Evolutionary conservation across 2,113 vertebrate species (phyloP).

Genomic region (Psittacus erithacus): DNA sequence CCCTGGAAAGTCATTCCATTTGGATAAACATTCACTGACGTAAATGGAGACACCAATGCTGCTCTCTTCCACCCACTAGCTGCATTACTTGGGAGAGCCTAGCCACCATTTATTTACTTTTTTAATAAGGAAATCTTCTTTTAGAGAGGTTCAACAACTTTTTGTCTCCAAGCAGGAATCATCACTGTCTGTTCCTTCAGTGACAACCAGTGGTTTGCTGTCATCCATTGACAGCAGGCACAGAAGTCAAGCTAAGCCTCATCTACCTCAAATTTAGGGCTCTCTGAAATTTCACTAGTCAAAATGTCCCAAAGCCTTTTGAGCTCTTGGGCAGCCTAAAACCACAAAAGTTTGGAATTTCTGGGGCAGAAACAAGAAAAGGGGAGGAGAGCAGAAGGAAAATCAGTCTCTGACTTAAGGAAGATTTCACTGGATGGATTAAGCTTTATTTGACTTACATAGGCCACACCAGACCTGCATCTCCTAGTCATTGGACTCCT

Average conservation of each 20-base stretch:
- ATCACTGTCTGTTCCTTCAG: neutral
- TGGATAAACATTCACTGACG: neutral
- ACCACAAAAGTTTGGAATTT: neutral
- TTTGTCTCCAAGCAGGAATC: neutral
- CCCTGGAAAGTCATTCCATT: conserved; percentile 6
- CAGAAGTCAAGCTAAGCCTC: neutral
- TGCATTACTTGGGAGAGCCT: neutral
- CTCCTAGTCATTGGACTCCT: neutral
- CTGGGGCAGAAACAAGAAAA: neutral
- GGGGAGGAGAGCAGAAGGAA: neutral
- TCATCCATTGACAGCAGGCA: neutral
- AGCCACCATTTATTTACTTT: neutral
- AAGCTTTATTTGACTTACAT: neutral
- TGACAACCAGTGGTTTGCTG: neutral
- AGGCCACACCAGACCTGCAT: neutral
- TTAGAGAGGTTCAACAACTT: neutral
- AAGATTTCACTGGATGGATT: neutral
- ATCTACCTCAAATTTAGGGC: neutral
- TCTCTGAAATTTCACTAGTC: neutral
- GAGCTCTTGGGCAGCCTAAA: neutral
- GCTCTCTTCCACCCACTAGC: neutral
- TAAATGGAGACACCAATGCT: neutral
- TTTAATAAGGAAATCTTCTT: neutral
- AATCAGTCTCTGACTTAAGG: neutral
- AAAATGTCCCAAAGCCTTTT: neutral